Base-by-base conservation (phyloP, 2,888 invertebrate genomes). In the Orthosia gracilis region DNA sequence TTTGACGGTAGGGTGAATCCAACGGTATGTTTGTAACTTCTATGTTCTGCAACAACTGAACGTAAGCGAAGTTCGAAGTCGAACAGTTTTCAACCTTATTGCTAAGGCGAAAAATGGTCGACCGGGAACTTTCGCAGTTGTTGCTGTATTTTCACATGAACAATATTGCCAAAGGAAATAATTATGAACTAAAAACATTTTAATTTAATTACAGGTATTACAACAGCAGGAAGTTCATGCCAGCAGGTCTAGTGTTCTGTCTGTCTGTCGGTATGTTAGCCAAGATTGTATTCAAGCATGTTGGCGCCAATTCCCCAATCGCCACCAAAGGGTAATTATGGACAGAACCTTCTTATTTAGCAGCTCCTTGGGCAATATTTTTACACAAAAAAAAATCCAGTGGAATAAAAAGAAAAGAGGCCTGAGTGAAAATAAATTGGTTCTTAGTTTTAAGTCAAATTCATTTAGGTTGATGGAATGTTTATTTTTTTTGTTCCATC, bases 181-280 rank as follows among this genome's bases (percentile, higher is more conserved):
- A 52, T 54, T 13, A 26, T 49, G 0, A 73, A 54, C 11, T 0
- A 58, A 52, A 31, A 1, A 0, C 12, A 11, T 23, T 63, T 11
- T 1, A 4, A 11, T 18, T 69, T 61, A 54, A 68, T 94, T 95
- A 11, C 94, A 96, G 97, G 71, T 98, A 97, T 91, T 98, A 98
- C 92, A 98, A 97, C 89, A 97, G 98, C 68, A 98, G 98, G 69
- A 99, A 99, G 96, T 97, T 99, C 83, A 99, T 99, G 99, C 99
- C 99, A 18, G 99, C 99, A 31, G 99, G 99, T 82, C 92, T 99
- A 47, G 98, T 99, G 54, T 97, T 97, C 85, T 89, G 97, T 40
- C 90, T 98, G 23, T 98, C 98, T 0, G 94, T 97, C 5, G 97
- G 97, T 12, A 98, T 98, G 95, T 90, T 97, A 3, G 94, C 94